Conservation (phyloP, 2,113 vertebrate species). For the Asarcornis scutulata region DNA sequence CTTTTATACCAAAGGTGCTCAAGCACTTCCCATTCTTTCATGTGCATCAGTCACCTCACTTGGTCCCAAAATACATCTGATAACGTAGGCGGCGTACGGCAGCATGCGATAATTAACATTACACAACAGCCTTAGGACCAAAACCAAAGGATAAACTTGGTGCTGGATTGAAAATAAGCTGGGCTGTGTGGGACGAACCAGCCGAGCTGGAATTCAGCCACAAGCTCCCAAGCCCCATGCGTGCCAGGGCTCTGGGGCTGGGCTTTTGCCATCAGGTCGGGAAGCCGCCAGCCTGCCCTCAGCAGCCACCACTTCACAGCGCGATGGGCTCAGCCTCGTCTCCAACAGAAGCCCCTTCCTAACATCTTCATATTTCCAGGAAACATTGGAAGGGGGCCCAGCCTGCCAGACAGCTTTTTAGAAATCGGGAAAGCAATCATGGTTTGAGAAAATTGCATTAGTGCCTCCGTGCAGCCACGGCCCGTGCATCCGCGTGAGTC, state of each 20-base stretch:
- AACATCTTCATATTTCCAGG: neutral
- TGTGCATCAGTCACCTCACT: neutral
- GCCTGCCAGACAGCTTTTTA: neutral
- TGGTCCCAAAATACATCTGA: neutral
- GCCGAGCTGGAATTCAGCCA: neutral
- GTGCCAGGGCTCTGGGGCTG: accelerated
- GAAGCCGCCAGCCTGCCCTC: neutral
- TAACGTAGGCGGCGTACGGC: neutral
- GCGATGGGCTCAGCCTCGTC: accelerated
- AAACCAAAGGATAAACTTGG: neutral
- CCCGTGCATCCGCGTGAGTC: neutral
- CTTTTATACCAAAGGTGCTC: neutral
- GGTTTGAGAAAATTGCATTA: neutral
- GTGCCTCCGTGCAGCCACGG: neutral
- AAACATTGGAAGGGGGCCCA: slow-evolving; percentile 36
- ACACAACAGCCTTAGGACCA: neutral
- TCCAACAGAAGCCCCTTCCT: neutral
- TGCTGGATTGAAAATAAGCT: neutral
- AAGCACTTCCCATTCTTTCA: neutral
- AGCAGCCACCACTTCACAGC: accelerated
- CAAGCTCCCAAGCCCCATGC: accelerated
- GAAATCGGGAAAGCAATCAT: neutral
- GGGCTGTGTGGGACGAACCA: neutral
- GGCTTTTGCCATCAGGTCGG: neutral
- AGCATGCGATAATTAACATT: neutral